Percentiles rank a stretch among this genome's conserved stretches.
phyloP scores from a whole-genome alignment of 2,888 invertebrate species.

The Megamerina dolium region DNA sequence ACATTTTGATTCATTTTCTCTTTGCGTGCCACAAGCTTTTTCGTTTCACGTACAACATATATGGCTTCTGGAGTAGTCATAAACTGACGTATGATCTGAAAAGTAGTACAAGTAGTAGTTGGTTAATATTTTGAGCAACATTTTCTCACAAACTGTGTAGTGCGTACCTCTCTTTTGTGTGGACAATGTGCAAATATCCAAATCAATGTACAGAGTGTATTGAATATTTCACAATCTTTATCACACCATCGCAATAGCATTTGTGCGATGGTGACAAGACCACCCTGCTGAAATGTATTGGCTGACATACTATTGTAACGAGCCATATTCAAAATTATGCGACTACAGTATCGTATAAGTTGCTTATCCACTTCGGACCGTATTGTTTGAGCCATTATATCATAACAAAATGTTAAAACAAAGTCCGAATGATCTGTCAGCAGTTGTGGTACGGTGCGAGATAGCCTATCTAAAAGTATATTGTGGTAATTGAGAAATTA shows the following conservation, averaged over 20 bases:
- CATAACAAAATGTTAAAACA: conserved; percentile 47
- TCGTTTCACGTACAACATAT: conserved; percentile 47
- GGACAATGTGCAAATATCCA: conserved; percentile 57
- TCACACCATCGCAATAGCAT: conserved; percentile 63
- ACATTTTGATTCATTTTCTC: conserved; percentile 48
- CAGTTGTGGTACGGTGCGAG: conserved; percentile 46
- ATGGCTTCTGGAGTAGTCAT: conserved; percentile 47
- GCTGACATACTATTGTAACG: conserved; percentile 58
- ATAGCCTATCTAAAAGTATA: conserved; percentile 38
- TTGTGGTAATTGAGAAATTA: background rate
- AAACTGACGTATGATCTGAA: conserved; percentile 43
- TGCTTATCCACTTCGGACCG: conserved; percentile 49
- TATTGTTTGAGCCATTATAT: conserved; percentile 49
- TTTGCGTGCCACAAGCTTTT: conserved; percentile 47
- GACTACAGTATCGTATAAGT: conserved; percentile 46
- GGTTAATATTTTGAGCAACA: conserved; percentile 4
- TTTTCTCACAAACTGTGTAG: background rate
- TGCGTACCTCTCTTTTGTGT: conserved; percentile 38
- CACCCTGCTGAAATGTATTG: conserved; percentile 57
- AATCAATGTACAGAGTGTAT: conserved; percentile 59
- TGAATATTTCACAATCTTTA: conserved; percentile 60
- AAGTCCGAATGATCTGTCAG: conserved; percentile 44
- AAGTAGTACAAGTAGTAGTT: background rate
- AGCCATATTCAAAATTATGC: conserved; percentile 61
- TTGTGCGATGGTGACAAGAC: conserved; percentile 57